These are phyloP conservation scores for Orchesellides sinensis DNA, from an alignment of 2,888 invertebrate species.

Conservation along the genomic window DNA sequence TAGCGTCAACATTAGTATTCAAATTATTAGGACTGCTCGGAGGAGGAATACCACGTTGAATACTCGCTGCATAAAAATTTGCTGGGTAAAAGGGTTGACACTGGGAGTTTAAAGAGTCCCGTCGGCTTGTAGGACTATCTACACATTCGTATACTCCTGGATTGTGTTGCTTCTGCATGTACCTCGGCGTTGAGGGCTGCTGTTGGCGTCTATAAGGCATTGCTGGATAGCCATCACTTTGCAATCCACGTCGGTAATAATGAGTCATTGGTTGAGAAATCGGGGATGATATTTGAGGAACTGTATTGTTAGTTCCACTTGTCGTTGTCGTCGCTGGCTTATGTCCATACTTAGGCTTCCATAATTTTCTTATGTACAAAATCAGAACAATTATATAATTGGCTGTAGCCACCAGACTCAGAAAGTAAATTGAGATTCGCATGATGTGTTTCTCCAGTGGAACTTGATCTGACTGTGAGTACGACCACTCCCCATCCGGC, in stretches of 20 bases:
- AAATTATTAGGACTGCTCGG: slow-evolving; percentile 46
- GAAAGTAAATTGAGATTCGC: slow-evolving; percentile 55
- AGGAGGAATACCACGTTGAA: slow-evolving; percentile 30
- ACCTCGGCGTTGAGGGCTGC: slow-evolving; percentile 20
- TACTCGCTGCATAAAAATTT: slow-evolving; percentile 55
- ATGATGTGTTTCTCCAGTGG: slow-evolving; percentile 45
- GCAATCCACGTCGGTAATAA: slow-evolving; percentile 40
- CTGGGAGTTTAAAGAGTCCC: slow-evolving; percentile 41
- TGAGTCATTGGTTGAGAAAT: slow-evolving; percentile 63
- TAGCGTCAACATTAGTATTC: slow-evolving; percentile 47
- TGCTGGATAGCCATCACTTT: slow-evolving; percentile 37
- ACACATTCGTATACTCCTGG: slow-evolving; percentile 63
- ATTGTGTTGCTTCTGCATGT: slow-evolving; percentile 56
- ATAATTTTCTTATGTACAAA: slow-evolving; percentile 59
- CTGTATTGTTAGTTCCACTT: slow-evolving; percentile 9
- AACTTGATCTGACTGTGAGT: slow-evolving; percentile 26
- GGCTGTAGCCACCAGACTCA: slow-evolving; percentile 61
- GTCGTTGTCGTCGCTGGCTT: slow-evolving; percentile 5
- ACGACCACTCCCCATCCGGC: slow-evolving; percentile 52
- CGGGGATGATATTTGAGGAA: slow-evolving; percentile 33
- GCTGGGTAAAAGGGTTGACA: slow-evolving; percentile 62
- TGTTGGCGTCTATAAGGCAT: slow-evolving; percentile 41
- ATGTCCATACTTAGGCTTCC: slow-evolving; percentile 43
- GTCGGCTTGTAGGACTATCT: slow-evolving; percentile 39
- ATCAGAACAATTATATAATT: slow-evolving; percentile 62